Conservation (phyloP, 2,113 vertebrate genomes). For the Rhipidura dahli region DNA sequence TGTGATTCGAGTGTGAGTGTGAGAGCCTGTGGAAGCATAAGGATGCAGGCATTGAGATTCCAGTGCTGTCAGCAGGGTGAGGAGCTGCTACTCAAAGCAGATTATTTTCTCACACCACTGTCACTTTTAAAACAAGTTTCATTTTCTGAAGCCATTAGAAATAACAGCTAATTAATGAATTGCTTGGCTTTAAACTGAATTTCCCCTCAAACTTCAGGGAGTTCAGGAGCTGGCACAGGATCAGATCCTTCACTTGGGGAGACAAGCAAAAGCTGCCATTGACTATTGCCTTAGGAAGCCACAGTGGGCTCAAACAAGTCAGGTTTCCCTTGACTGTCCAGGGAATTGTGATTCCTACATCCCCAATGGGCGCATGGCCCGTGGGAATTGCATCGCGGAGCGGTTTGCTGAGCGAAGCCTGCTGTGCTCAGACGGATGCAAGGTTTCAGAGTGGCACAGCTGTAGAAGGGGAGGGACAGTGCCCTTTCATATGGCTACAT, state of each 20-base stretch:
- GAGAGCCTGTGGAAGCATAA: conserved; percentile 52
- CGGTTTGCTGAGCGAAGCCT: background rate
- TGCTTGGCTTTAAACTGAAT: background rate
- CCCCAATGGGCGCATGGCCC: accelerated
- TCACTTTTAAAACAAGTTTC: conserved; percentile 43
- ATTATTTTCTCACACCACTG: conserved; percentile 57
- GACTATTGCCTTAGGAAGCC: background rate
- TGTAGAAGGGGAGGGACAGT: background rate
- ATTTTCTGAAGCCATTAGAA: conserved; percentile 51
- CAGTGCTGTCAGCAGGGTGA: conserved; percentile 57
- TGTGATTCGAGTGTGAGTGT: background rate
- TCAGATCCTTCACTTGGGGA: background rate
- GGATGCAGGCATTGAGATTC: conserved; percentile 51
- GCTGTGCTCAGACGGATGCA: background rate
- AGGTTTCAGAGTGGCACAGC: background rate
- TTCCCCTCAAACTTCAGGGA: background rate
- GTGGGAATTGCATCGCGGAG: accelerated
- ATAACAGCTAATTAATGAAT: conserved; percentile 52
- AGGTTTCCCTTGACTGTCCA: background rate
- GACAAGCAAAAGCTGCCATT: background rate
- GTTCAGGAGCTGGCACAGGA: background rate
- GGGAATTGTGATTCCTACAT: background rate
- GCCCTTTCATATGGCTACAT: background rate
- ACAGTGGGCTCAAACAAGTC: background rate
- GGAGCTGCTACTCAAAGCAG: conserved; percentile 61